phyloP scores from a whole-genome alignment of 1,140 invertebrate species.

The Rhopalosiphum maidis region DNA sequence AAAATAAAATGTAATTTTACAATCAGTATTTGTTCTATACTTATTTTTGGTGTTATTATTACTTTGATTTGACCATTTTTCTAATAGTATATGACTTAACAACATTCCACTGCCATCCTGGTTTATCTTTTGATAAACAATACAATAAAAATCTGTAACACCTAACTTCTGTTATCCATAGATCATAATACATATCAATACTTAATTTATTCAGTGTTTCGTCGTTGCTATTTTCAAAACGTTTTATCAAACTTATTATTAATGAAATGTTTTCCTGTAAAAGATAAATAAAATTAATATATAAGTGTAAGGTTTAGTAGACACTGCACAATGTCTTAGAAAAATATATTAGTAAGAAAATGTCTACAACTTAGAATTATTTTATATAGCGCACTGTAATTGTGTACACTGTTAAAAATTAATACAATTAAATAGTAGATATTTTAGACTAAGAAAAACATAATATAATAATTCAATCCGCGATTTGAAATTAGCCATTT shows the following conservation, averaged over 20 bases:
- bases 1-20: conserved; percentile 1
- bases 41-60: background rate
- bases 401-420: no score
- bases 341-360: no score
- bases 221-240: conserved; percentile 41
- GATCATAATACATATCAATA: conserved; percentile 45
- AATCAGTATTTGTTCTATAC: background rate
- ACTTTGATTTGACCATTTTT: conserved; percentile 44
- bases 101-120: conserved; percentile 51
- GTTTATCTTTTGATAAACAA: conserved; percentile 50
- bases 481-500: no score
- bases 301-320: background rate
- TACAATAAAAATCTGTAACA: conserved; percentile 54
- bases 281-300: background rate
- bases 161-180: conserved; percentile 49
- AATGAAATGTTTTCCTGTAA: conserved; percentile 45
- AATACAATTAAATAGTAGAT: no score
- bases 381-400: no score
- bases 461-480: no score
- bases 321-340: background rate
- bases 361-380: no score
- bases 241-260: conserved; percentile 42
- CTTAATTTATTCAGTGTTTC: conserved; percentile 34
- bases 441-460: no score
- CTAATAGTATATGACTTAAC: conserved; percentile 38